These are phyloP conservation scores for Serrognathus titanus DNA, from an alignment of 2,888 invertebrate species.

Conservation along the genomic window DNA sequence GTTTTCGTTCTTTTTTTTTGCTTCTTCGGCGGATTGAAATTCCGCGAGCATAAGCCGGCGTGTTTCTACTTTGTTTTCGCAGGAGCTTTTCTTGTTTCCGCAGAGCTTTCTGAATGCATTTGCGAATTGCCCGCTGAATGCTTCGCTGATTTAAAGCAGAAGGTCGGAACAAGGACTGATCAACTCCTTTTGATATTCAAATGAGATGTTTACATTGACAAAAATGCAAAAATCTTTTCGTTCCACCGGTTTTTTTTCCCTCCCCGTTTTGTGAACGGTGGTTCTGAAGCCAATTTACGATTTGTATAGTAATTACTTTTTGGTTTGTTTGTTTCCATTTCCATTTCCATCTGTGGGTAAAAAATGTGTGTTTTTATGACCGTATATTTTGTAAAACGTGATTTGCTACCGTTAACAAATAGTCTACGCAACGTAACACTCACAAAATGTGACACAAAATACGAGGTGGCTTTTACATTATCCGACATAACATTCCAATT, in stretches of 20 bases:
- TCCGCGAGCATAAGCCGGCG: background rate
- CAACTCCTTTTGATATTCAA: slow-evolving; percentile 7
- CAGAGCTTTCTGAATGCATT: background rate
- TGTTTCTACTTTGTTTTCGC: slow-evolving; percentile 1
- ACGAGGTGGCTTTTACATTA: slow-evolving; percentile 16
- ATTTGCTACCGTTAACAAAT: no score
- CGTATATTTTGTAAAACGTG: no score
- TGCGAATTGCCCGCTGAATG: background rate
- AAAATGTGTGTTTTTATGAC: no score
- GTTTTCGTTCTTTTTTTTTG: background rate
- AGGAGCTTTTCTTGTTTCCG: background rate
- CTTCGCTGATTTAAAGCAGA: slow-evolving; percentile 4
- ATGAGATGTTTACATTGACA: slow-evolving; percentile 2
- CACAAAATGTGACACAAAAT: no score
- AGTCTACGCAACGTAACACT: no score
- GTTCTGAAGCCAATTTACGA: no score
- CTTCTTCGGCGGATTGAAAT: background rate
- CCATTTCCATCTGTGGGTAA: no score
- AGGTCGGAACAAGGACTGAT: slow-evolving; percentile 5
- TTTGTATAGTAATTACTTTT: no score
- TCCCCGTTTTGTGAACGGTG: no score
- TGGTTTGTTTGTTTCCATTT: no score
- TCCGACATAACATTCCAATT: slow-evolving; percentile 14
- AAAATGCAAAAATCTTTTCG: slow-evolving; percentile 1
- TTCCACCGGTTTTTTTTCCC: no score